These are phyloP conservation scores for Machimus rusticus DNA, from an alignment of 2,888 invertebrate species.

Conservation along the genomic window DNA sequence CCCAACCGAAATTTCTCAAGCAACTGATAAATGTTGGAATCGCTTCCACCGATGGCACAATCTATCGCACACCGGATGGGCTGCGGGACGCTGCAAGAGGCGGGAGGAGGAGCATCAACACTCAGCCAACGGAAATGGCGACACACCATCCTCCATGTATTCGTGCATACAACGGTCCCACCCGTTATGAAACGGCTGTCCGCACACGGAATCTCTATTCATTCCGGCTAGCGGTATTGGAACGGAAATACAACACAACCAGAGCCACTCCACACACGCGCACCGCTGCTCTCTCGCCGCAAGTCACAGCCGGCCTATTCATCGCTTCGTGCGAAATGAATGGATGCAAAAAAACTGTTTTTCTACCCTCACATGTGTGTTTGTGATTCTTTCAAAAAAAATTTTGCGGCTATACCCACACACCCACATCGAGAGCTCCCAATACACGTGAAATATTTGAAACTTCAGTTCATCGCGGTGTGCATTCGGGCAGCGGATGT, in stretches of 20 bases:
- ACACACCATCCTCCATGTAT: background rate
- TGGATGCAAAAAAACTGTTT: slow-evolving; percentile 12
- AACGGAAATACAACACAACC: slow-evolving; percentile 11
- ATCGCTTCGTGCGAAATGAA: background rate
- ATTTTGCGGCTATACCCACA: background rate
- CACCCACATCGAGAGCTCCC: background rate
- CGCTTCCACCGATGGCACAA: slow-evolving; percentile 47
- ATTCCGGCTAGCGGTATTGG: background rate
- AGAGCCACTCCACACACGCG: background rate
- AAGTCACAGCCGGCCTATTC: background rate
- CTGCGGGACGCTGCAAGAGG: background rate
- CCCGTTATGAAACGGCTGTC: background rate
- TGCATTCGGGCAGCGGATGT: background rate
- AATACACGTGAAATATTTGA: background rate
- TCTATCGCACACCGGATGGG: slow-evolving; percentile 41
- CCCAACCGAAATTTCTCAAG: slow-evolving; percentile 49
- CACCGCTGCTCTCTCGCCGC: background rate
- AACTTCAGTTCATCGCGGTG: background rate
- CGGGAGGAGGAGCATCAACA: background rate
- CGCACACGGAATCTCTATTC: slow-evolving; percentile 2
- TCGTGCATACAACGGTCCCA: background rate
- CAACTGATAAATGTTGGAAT: slow-evolving; percentile 49
- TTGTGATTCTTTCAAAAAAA: background rate
- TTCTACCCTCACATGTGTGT: background rate
- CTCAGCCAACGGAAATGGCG: background rate